Conservation (phyloP, 1,140 invertebrate species). For the Mamestra configurata region DNA sequence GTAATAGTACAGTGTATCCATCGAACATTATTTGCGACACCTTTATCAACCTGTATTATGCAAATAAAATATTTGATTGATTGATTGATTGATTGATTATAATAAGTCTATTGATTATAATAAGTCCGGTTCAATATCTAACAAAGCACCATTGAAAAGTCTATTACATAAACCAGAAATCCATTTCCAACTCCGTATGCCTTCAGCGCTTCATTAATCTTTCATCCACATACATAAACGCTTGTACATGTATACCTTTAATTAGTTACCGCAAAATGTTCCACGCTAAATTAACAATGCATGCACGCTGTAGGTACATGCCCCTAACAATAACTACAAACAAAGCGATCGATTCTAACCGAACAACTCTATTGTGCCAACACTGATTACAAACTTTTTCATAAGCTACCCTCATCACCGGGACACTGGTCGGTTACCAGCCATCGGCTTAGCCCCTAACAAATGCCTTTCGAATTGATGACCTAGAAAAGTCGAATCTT, state of each 20-base stretch:
- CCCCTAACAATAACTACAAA: conserved; percentile 30
- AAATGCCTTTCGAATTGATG: conserved; percentile 73
- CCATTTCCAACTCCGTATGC: conserved; percentile 34
- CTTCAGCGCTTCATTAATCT: conserved; percentile 45
- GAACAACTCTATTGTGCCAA: conserved; percentile 45
- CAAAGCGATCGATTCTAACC: conserved; percentile 29
- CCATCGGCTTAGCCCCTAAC: conserved; percentile 44
- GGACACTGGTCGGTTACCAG: conserved; percentile 7
- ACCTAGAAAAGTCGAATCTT: conserved; percentile 83
- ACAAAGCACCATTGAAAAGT: conserved; percentile 7
- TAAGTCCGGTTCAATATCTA: neutral
- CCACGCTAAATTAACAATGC: conserved; percentile 39
- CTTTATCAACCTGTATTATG: too few species aligned
- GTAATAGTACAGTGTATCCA: too few species aligned
- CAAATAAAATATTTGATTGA: too few species aligned
- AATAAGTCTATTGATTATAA: neutral
- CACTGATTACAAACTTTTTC: conserved; percentile 45
- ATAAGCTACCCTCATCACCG: conserved; percentile 36
- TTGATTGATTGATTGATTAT: neutral
- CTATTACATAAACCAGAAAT: conserved; percentile 24
- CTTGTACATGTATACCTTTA: conserved; percentile 24
- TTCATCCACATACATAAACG: conserved; percentile 31
- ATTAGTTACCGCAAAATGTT: conserved; percentile 44
- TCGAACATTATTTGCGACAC: too few species aligned
- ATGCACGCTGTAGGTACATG: conserved; percentile 16